phyloP scores from a whole-genome alignment of 2,113 vertebrate genomes.

The Cairina moschata region DNA sequence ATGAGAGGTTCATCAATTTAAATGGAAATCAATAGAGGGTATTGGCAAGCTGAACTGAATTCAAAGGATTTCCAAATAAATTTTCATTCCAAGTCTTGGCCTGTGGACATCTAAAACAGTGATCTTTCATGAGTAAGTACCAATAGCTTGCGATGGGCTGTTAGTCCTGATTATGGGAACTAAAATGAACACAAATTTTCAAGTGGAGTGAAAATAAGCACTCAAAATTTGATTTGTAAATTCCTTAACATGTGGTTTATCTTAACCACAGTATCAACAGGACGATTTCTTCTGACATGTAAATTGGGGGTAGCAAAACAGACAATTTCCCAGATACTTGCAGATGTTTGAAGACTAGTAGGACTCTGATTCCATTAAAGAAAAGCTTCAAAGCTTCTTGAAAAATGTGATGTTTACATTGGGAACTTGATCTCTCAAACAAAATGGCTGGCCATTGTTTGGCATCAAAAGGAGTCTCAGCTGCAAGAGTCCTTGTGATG shows the following conservation, averaged over 20 bases:
- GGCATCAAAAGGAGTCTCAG: neutral
- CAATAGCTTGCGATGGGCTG: fast-evolving
- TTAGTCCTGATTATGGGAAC: neutral
- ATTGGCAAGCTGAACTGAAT: neutral
- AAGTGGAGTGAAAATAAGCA: too few relatives aligned
- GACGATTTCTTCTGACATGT: neutral
- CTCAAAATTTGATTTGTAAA: neutral
- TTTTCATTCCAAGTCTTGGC: neutral
- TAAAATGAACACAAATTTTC: neutral
- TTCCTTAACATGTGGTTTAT: neutral
- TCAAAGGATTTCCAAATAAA: neutral
- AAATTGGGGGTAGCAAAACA: neutral
- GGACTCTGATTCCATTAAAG: neutral
- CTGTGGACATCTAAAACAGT: neutral
- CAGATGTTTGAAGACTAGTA: neutral
- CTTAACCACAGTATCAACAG: neutral
- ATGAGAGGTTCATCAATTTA: neutral
- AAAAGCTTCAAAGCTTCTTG: neutral
- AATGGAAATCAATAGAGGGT: neutral
- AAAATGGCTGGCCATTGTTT: fast-evolving
- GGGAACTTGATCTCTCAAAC: neutral
- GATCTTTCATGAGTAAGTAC: neutral
- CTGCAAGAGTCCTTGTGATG: neutral
- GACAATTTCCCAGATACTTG: neutral
- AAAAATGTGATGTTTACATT: neutral